Percentiles rank a stretch among this genome's conserved stretches.
phyloP scores from a whole-genome alignment of 1,140 invertebrate genomes.

The Bradysia coprophila region DNA sequence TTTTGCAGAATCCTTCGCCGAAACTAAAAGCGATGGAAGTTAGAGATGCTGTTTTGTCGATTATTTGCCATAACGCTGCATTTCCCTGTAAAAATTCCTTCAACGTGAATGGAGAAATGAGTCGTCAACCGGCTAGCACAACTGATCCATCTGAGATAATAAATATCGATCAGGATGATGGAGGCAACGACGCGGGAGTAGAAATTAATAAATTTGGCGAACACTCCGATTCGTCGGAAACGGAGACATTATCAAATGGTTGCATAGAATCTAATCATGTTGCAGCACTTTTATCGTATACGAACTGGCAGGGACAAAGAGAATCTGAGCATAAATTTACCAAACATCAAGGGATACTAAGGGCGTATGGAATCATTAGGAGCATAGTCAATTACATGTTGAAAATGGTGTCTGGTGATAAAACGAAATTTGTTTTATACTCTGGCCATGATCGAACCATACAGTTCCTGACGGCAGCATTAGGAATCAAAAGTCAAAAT shows the following conservation, averaged over 20 bases:
- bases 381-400: constrained; percentile 63
- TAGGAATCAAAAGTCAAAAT: constrained; percentile 41
- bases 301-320: constrained; percentile 52
- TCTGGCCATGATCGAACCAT: constrained; percentile 83
- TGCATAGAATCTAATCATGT: constrained; percentile 36
- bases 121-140: constrained; percentile 3
- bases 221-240: constrained; percentile 4
- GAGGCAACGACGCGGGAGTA: constrained; percentile 6
- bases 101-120: not conserved
- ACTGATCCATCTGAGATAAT: constrained; percentile 16
- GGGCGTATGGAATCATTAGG: constrained; percentile 55
- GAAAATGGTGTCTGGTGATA: constrained; percentile 52
- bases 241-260: constrained; percentile 7
- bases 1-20: constrained; percentile 41
- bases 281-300: constrained; percentile 48
- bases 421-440: constrained; percentile 66
- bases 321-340: constrained; percentile 42
- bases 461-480: constrained; percentile 57
- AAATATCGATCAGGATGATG: constrained; percentile 23
- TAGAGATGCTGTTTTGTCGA: constrained; percentile 60
- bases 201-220: constrained; percentile 3
- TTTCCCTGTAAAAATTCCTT: constrained; percentile 40
- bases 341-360: constrained; percentile 43
- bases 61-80: constrained; percentile 62
- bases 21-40: constrained; percentile 47